Conservation (phyloP, 2,888 invertebrate species). For the Spicauda simplicius region DNA sequence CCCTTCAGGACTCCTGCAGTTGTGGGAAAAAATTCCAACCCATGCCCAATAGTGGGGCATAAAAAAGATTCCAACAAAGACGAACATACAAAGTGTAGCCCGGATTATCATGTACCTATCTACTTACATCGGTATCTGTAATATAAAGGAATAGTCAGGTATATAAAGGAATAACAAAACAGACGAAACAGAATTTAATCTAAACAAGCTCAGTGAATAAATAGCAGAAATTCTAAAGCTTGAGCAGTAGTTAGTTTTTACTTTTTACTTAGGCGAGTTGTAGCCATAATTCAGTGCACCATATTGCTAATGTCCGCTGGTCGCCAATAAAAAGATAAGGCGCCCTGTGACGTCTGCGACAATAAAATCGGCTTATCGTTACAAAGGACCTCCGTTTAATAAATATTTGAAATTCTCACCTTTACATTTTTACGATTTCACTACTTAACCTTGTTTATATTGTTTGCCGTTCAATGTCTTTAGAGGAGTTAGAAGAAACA, state of each 20-base stretch:
- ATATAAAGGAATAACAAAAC: background rate
- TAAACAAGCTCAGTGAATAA: background rate
- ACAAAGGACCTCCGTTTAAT: constrained; percentile 51
- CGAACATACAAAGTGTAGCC: no score
- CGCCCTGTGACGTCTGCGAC: constrained; percentile 60
- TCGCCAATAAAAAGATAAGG: constrained; percentile 72
- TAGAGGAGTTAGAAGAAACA: no score
- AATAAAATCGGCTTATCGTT: constrained; percentile 74
- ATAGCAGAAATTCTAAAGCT: background rate
- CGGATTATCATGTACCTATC: no score
- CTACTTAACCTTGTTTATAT: background rate
- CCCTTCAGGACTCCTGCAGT: no score
- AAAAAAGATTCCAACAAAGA: no score
- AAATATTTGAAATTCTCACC: constrained; percentile 40
- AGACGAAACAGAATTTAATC: background rate
- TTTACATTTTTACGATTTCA: constrained; percentile 9
- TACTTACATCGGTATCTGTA: no score
- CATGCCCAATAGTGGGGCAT: no score
- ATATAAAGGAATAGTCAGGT: no score
- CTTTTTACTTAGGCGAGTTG: constrained; percentile 41
- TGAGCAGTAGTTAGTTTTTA: constrained; percentile 18
- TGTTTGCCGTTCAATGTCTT: background rate
- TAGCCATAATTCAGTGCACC: constrained; percentile 61
- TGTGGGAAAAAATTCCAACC: no score
- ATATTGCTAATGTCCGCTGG: constrained; percentile 67